These are phyloP conservation scores for Salvelinus namaycush DNA, from an alignment of 2,113 vertebrate genomes.

Conservation along the genomic window DNA sequence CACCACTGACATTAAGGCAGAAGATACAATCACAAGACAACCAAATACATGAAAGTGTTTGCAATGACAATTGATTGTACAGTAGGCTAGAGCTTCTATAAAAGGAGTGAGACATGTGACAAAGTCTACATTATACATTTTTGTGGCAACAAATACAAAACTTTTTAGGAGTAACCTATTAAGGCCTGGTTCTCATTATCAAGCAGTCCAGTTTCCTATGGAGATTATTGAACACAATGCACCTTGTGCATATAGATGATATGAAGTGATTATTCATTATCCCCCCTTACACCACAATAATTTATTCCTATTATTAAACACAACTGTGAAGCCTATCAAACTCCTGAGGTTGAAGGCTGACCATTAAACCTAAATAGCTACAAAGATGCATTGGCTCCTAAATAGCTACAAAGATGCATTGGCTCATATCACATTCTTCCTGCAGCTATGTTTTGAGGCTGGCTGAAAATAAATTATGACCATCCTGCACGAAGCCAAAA, in stretches of 20 bases:
- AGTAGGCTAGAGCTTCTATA: constrained; percentile 33
- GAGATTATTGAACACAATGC: neutral
- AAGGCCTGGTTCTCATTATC: constrained; percentile 59
- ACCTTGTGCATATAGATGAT: neutral
- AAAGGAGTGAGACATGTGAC: constrained; percentile 28
- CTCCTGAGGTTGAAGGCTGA: neutral
- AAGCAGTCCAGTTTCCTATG: neutral
- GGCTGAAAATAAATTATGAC: neutral
- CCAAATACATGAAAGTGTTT: constrained; percentile 46
- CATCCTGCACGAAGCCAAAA: constrained; percentile 1
- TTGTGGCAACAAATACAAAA: constrained; percentile 28
- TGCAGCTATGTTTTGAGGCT: constrained; percentile 30
- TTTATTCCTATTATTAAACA: neutral
- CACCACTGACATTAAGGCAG: constrained; percentile 61
- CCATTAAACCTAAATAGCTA: neutral
- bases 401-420: neutral
- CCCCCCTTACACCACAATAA: constrained; percentile 13
- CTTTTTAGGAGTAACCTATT: constrained; percentile 47
- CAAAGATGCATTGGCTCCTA: no score
- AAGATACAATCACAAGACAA: constrained; percentile 54
- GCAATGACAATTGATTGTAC: constrained; percentile 51
- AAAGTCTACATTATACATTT: neutral
- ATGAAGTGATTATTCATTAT: constrained; percentile 6
- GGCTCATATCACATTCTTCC: neutral
- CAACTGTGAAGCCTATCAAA: neutral